These are phyloP conservation scores for Cotesia congregata DNA, from an alignment of 2,888 invertebrate genomes.

Conservation along the genomic window DNA sequence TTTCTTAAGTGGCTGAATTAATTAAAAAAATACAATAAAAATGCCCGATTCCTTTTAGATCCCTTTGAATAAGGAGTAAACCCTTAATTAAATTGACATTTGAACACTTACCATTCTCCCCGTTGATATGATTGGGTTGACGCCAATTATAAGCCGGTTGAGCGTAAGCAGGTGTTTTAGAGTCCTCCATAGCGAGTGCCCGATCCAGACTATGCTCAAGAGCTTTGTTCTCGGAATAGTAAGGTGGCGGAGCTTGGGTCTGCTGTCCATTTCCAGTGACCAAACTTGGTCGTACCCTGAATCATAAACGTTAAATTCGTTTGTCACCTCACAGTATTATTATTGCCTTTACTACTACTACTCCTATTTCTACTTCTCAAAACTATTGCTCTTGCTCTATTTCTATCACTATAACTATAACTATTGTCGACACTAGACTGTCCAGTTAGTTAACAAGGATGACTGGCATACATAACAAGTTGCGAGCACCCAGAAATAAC, in stretches of 20 bases:
- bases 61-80: neutral
- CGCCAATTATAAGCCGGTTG: constrained; percentile 91
- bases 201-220: constrained; percentile 91
- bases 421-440: neutral
- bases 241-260: constrained; percentile 89
- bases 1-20: too few relatives aligned
- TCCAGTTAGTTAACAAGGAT: constrained; percentile 34
- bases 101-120: constrained; percentile 73
- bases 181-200: constrained; percentile 86
- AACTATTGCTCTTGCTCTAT: too few relatives aligned
- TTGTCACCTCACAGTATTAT: constrained; percentile 17
- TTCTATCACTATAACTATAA: neutral
- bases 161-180: constrained; percentile 87
- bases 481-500: constrained; percentile 31
- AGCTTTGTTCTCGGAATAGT: constrained; percentile 95
- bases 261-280: constrained; percentile 80
- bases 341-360: neutral
- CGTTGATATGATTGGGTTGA: constrained; percentile 81
- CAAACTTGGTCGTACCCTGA: constrained; percentile 82
- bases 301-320: constrained; percentile 43
- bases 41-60: too few relatives aligned
- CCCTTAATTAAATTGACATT: constrained; percentile 37
- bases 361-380: too few relatives aligned
- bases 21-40: too few relatives aligned
- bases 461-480: constrained; percentile 40